phyloP scores from a whole-genome alignment of 2,113 vertebrate species.

The Nesospiza acunhae region DNA sequence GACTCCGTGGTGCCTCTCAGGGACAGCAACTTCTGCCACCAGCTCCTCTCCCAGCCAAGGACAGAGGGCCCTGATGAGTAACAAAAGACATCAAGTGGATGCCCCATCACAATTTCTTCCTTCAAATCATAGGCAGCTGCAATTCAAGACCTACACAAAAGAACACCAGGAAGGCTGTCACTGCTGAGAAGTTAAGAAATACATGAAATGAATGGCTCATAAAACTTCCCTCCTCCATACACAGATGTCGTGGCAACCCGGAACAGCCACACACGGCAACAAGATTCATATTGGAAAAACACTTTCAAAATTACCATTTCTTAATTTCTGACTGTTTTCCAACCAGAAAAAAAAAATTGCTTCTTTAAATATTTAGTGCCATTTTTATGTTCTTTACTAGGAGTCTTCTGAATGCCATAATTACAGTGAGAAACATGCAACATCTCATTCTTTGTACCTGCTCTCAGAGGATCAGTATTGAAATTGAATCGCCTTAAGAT shows the following conservation, averaged over 20 bases:
- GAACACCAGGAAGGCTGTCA: background rate
- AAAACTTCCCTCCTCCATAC: background rate
- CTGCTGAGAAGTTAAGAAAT: background rate
- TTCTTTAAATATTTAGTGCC: background rate
- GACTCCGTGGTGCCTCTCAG: fast-evolving
- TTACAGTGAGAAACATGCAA: background rate
- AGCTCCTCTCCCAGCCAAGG: background rate
- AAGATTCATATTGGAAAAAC: background rate
- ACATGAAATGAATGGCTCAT: background rate
- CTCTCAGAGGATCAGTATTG: background rate
- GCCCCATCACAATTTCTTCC: background rate
- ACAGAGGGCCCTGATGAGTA: background rate
- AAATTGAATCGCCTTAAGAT: slow-evolving; percentile 36
- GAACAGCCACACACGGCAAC: background rate
- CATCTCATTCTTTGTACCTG: background rate
- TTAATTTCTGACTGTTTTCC: background rate
- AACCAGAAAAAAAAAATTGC: background rate
- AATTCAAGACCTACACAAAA: background rate
- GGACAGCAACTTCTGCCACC: background rate
- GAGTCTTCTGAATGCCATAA: background rate
- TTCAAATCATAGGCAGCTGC: background rate
- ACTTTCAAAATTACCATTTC: background rate
- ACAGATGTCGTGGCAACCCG: background rate
- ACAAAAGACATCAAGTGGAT: background rate
- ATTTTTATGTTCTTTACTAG: background rate